Conservation (phyloP, 2,888 invertebrate species). For the Pristionchus japonicus region DNA sequence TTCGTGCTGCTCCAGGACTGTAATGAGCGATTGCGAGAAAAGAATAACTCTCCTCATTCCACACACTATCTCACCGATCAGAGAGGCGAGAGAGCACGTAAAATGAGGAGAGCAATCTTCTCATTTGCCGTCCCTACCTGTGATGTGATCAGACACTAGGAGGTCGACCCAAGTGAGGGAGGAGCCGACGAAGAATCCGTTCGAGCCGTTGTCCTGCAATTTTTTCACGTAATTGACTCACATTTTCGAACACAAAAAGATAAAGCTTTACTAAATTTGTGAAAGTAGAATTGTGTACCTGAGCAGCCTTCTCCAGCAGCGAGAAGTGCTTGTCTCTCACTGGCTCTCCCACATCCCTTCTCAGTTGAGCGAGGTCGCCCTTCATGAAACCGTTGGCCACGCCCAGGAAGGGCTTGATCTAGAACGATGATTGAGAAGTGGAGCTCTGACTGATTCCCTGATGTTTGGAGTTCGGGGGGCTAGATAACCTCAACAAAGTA, state of each 20-base stretch:
- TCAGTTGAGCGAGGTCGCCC: conserved; percentile 49
- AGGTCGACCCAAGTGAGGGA: conserved; percentile 8
- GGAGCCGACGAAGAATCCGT: not conserved
- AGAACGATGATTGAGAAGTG: too few species aligned
- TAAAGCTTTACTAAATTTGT: too few species aligned
- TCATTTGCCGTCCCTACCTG: too few species aligned
- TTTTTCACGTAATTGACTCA: not conserved
- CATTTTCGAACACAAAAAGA: too few species aligned
- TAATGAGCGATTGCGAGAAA: too few species aligned
- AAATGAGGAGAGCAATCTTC: too few species aligned
- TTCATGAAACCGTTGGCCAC: conserved; percentile 56
- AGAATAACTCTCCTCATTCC: too few species aligned
- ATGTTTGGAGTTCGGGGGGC: too few species aligned
- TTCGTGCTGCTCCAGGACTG: not conserved
- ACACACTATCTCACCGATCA: not conserved
- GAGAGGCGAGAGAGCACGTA: too few species aligned
- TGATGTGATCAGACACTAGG: not conserved
- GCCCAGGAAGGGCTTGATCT: conserved; percentile 52
- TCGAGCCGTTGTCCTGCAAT: not conserved
- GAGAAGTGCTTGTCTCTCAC: conserved; percentile 22
- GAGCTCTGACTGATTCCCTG: too few species aligned
- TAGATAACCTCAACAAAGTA: conserved; percentile 55
- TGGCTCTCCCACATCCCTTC: conserved; percentile 21
- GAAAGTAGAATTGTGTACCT: not conserved
- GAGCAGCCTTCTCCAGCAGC: not conserved